phyloP scores from a whole-genome alignment of 2,797 vertebrate species.

The Chelidonichthys spinosus region DNA sequence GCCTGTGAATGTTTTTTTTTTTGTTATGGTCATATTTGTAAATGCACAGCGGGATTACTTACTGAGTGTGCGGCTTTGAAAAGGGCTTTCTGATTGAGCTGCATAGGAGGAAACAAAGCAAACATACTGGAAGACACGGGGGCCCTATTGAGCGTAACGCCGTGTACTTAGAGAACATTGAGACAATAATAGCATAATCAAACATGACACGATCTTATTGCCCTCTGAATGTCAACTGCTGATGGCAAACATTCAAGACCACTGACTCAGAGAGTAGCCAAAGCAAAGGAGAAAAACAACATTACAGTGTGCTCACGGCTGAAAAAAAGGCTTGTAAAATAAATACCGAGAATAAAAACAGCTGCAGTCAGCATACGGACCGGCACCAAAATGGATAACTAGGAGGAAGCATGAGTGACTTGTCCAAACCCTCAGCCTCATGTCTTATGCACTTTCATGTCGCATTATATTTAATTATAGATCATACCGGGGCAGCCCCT shows the following conservation, averaged over 20 bases:
- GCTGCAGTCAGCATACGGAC: constrained; percentile 67
- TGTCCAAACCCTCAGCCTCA: constrained; percentile 75
- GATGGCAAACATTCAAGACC: constrained; percentile 58
- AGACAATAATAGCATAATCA: constrained; percentile 69
- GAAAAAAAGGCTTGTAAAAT: constrained; percentile 40
- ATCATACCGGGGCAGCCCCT: constrained; percentile 82
- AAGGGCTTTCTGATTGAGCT: constrained; percentile 45
- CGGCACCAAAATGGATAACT: constrained; percentile 58
- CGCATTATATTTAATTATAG: constrained; percentile 88
- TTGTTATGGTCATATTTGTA: constrained; percentile 62
- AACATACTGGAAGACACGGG: constrained; percentile 55
- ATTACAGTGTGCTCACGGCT: constrained; percentile 22
- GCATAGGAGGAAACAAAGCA: constrained; percentile 48
- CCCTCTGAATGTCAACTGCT: constrained; percentile 58
- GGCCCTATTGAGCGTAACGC: constrained; percentile 42
- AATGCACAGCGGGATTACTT: constrained; percentile 67
- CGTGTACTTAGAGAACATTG: constrained; percentile 50
- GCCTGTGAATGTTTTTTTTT: constrained; percentile 54
- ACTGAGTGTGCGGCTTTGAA: constrained; percentile 40
- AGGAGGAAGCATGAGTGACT: constrained; percentile 74
- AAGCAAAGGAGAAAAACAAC: constrained; percentile 30
- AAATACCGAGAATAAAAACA: constrained; percentile 61
- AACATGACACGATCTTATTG: constrained; percentile 67
- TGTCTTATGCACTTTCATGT: constrained; percentile 91
- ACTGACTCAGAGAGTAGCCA: constrained; percentile 31